Evolutionary conservation across 2,888 invertebrate species (phyloP), one percentile per base, ranked within the genome.

Genomic region (Drosophila macrothrix): DNA sequence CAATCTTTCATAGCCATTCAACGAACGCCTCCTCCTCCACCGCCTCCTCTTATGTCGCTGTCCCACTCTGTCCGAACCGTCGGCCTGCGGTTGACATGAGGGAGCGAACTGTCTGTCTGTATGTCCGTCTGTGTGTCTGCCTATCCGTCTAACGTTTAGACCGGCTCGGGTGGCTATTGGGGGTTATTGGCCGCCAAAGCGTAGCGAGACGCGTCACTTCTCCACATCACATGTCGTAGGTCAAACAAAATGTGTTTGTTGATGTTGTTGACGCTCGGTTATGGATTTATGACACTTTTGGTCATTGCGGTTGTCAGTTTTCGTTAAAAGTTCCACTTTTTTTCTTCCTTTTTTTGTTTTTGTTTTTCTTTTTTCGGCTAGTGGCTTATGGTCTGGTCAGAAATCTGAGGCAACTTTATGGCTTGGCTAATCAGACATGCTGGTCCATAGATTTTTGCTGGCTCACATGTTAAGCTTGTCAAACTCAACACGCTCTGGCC

Each of bases 241-340:
- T 88, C 90, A 83, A 88, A 86, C 86, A 85, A 78, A 88, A 85
- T 81, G 85, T 85, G 88, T 85, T 88, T 85, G 90, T 71, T 85
- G 88, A 86, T 90, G 88, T 78, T 87, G 87, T 88, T 90, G 90
- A 87, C 89, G 90, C 89, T 86, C 76, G 78, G 90, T 87, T 87
- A 88, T 88, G 90, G 90, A 91, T 88, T 88, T 90, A 88, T 90
- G 88, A 90, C 91, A 90, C 88, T 91, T 91, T 79, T 78, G 81
- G 80, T 84, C 90, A 76, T 78, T 87, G 89, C 84, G 89, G 82
- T 78, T 89, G 89, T 87, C 89, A 84, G 88, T 86, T 79, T 86
- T 76, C 78, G 90, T 88, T 80, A 80, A 85, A 85, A 85, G 85
- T 85, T 85, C 60, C 67, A 82, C 64, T 69, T 72, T 50, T 25